Evolutionary conservation across 2,797 vertebrate genomes (phyloP), one percentile per base, ranked within the genome.

Genomic region (Sebastes aleutianus): DNA sequence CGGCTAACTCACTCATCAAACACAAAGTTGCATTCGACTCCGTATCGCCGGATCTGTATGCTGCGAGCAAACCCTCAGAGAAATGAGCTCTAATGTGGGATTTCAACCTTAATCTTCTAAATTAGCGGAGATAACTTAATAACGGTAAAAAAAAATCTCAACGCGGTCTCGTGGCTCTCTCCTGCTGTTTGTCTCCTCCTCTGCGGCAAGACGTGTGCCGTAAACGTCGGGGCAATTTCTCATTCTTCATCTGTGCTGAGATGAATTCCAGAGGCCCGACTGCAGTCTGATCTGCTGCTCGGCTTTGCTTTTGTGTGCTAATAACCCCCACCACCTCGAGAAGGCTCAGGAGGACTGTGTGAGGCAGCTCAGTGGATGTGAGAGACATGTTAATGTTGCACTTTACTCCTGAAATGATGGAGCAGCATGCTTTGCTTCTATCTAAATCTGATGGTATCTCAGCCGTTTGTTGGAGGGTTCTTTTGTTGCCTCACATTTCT

Each of bases 31-130:
- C 31, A 8, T 11, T 18, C 2, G 24, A 11, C 57, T 75, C 22
- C 13, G 31, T 27, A 16, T 76, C 61, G 1, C 13, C 39, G 64
- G 26, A 53, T 85, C 73, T 61, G 64, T 63, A 8, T 32, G 61
- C 78, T 64, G 81, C 6, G 6, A 59, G 18, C 53, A 66, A 34
- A n/a, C 6, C 47, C 47, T 74, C 63, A 4, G 78, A 74, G 71
- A 74, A 80, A 79, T 47, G 11, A 71, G 24, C 31, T 29, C 22
- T 53, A 54, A 81, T 66, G 73, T 54, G 27, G 53, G 82, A 77
- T 81, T 83, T 83, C 66, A 64, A n/a, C 32, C 16, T 27, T 70
- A 78, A 87, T 85, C 83, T 56, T 50, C 68, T 11, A 8, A 79
- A 86, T 82, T 74, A 85, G 65, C 3, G 8, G 10, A 10, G 61